phyloP scores from a whole-genome alignment of 2,888 invertebrate genomes.

The Tipula unca region DNA sequence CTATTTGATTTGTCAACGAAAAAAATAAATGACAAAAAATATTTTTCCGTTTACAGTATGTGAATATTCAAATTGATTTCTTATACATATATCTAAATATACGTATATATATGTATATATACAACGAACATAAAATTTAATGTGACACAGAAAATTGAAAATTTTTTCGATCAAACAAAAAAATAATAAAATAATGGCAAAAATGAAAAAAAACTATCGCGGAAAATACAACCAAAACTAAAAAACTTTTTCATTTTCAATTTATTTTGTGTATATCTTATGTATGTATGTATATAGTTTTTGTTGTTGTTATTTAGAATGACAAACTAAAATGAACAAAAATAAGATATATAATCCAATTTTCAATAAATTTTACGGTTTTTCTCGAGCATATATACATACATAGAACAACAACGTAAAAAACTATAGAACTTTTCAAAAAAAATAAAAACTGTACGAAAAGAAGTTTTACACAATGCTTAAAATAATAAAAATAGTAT shows the following conservation, averaged over 20 bases:
- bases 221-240: background rate
- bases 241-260: background rate
- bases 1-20: background rate
- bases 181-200: no score
- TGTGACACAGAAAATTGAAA: background rate
- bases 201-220: background rate
- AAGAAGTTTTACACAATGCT: background rate
- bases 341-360: constrained; percentile 4
- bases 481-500: background rate
- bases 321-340: background rate
- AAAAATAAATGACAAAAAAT: background rate
- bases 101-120: background rate
- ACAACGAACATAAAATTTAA: background rate
- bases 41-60: background rate
- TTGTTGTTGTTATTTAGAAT: background rate
- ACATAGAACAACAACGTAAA: background rate
- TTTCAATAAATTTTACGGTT: background rate
- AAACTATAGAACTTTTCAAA: background rate
- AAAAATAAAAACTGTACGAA: no score
- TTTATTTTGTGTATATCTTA: background rate
- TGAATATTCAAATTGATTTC: background rate
- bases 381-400: background rate
- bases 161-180: background rate
- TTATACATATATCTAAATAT: background rate
- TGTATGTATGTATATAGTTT: background rate